Evolutionary conservation across 2,888 invertebrate species (phyloP).

Genomic region (Resseliella maxima): DNA sequence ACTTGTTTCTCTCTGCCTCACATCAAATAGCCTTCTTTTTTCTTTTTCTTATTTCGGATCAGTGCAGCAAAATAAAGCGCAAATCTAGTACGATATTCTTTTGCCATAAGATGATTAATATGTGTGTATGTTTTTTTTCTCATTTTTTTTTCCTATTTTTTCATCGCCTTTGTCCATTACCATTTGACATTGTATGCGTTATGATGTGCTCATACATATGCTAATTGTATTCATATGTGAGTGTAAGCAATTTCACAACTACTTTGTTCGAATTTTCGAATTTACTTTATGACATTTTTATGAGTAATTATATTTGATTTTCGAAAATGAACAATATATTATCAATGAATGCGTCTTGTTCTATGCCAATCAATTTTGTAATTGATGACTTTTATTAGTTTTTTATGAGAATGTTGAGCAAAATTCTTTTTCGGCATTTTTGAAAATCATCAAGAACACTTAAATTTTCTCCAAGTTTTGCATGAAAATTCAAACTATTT

Average conservation of each 20-base stretch:
- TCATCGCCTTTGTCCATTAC: constrained; percentile 28
- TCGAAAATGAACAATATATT: background rate
- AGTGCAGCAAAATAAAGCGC: constrained; percentile 40
- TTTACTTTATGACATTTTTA: constrained; percentile 26
- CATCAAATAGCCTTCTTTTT: constrained; percentile 21
- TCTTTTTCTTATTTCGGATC: constrained; percentile 11
- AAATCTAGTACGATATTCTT: background rate
- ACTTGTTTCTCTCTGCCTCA: background rate
- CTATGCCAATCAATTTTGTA: background rate
- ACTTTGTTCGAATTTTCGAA: constrained; percentile 29
- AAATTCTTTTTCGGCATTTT: background rate
- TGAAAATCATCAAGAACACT: too few relatives aligned
- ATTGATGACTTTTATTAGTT: background rate
- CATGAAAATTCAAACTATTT: too few relatives aligned
- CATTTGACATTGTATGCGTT: background rate
- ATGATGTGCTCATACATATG: background rate
- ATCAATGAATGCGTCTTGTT: background rate
- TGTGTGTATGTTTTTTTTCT: background rate
- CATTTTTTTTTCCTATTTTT: too few relatives aligned
- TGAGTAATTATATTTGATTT: constrained; percentile 33
- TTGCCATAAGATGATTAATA: background rate
- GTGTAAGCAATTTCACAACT: constrained; percentile 32
- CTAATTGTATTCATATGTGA: constrained; percentile 12
- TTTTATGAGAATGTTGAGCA: background rate
- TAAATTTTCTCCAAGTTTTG: too few relatives aligned